These are phyloP conservation scores for Bellardia pandia DNA, from an alignment of 2,888 invertebrate species.

Conservation along the genomic window DNA sequence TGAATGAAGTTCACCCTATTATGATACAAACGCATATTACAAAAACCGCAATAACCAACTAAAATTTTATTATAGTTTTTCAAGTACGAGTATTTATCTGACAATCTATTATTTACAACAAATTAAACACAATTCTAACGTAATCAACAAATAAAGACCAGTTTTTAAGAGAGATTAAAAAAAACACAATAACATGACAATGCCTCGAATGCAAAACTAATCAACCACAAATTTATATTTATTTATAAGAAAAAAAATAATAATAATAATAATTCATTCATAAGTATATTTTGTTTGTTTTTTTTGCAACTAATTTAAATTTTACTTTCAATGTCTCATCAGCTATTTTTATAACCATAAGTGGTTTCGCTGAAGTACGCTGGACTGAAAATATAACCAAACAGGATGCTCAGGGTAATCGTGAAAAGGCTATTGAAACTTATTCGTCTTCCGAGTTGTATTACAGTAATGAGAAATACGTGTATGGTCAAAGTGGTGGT, in stretches of 20 bases:
- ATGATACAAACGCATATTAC: slow-evolving; percentile 5
- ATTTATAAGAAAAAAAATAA: neutral
- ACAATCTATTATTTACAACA: slow-evolving; percentile 22
- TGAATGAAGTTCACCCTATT: slow-evolving; percentile 45
- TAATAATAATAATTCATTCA: slow-evolving; percentile 9
- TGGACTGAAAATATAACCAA: slow-evolving; percentile 82
- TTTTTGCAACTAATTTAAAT: neutral
- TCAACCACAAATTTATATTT: slow-evolving; percentile 6
- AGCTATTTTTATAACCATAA: slow-evolving; percentile 82
- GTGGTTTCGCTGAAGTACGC: slow-evolving; percentile 82
- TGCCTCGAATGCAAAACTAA: slow-evolving; percentile 27
- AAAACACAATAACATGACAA: neutral
- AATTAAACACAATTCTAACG: slow-evolving; percentile 34
- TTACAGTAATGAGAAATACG: slow-evolving; percentile 81
- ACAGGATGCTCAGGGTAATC: slow-evolving; percentile 80
- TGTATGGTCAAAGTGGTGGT: slow-evolving; percentile 85
- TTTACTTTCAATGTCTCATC: slow-evolving; percentile 8
- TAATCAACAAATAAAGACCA: slow-evolving; percentile 48
- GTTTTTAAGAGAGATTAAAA: slow-evolving; percentile 3
- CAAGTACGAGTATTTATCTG: neutral
- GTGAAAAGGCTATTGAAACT: slow-evolving; percentile 79
- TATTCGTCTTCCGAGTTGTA: slow-evolving; percentile 81
- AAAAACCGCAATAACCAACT: slow-evolving; percentile 15
- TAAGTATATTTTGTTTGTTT: slow-evolving; percentile 12
- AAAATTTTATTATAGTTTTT: neutral